Evolutionary conservation across 2,888 invertebrate genomes (phyloP).

Genomic region (Andrena dorsata): DNA sequence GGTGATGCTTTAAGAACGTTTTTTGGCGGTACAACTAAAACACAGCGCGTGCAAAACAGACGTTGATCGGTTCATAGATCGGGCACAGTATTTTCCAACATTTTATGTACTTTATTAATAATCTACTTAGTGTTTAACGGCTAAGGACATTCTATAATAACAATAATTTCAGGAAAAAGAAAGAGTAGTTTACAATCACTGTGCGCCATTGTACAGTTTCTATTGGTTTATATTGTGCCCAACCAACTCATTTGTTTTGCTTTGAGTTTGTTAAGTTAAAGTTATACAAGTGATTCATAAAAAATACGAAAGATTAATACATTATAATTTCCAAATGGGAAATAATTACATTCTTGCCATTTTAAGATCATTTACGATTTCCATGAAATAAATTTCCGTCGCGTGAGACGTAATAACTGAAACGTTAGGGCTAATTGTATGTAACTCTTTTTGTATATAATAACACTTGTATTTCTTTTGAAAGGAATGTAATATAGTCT

Average conservation of each 20-base stretch:
- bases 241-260: background rate
- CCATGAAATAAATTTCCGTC: no score
- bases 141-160: conserved; percentile 17
- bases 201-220: background rate
- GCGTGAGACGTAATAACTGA: no score
- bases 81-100: background rate
- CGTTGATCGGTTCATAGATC: background rate
- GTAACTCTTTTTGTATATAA: no score
- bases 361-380: no score
- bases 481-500: no score
- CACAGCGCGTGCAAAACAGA: background rate
- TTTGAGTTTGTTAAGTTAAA: no score
- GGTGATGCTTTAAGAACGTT: background rate
- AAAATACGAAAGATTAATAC: no score
- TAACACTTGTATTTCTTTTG: no score
- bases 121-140: background rate
- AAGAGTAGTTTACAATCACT: conserved; percentile 11
- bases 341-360: no score
- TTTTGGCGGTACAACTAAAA: background rate
- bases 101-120: background rate
- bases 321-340: no score
- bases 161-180: background rate
- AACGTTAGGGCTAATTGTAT: no score
- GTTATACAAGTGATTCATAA: no score
- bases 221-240: background rate